phyloP scores from a whole-genome alignment of 2,888 invertebrate genomes.

The Beris chalybata region DNA sequence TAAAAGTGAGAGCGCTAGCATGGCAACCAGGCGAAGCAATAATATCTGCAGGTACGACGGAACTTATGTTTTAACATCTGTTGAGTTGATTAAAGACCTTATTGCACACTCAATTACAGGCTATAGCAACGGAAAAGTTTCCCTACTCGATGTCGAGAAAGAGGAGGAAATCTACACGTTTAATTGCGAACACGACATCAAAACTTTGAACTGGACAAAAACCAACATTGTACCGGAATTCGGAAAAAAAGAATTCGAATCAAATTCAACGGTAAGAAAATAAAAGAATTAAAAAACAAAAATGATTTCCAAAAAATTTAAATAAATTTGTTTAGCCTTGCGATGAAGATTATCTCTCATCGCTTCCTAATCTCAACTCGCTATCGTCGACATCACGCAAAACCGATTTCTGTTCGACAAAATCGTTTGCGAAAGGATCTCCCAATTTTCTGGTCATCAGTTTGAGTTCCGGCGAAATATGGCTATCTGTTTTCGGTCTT shows the following conservation, averaged over 20 bases:
- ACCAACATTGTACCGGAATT: conserved; percentile 42
- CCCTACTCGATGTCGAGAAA: conserved; percentile 82
- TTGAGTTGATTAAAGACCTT: conserved; percentile 3
- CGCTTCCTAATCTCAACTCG: conserved; percentile 60
- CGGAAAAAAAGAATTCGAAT: conserved; percentile 22
- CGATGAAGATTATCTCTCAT: conserved; percentile 61
- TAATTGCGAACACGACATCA: conserved; percentile 65
- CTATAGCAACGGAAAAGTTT: conserved; percentile 70
- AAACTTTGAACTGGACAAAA: conserved; percentile 73
- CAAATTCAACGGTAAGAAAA: not conserved
- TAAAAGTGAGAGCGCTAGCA: conserved; percentile 74
- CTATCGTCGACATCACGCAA: conserved; percentile 59
- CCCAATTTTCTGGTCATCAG: conserved; percentile 81
- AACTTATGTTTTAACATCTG: not conserved
- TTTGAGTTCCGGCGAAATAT: conserved; percentile 70
- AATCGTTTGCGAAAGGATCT: conserved; percentile 62
- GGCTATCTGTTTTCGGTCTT: conserved; percentile 81
- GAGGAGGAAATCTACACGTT: conserved; percentile 74
- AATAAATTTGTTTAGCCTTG: conserved; percentile 55
- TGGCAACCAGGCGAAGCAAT: conserved; percentile 97
- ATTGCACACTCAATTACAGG: conserved; percentile 60
- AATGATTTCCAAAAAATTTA: not conserved
- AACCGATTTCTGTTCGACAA: conserved; percentile 58
- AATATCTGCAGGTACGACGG: conserved; percentile 57
- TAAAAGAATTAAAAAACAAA: not conserved